Evolutionary conservation across 1,140 invertebrate species (phyloP).

Genomic region (Calycopis cecrops): DNA sequence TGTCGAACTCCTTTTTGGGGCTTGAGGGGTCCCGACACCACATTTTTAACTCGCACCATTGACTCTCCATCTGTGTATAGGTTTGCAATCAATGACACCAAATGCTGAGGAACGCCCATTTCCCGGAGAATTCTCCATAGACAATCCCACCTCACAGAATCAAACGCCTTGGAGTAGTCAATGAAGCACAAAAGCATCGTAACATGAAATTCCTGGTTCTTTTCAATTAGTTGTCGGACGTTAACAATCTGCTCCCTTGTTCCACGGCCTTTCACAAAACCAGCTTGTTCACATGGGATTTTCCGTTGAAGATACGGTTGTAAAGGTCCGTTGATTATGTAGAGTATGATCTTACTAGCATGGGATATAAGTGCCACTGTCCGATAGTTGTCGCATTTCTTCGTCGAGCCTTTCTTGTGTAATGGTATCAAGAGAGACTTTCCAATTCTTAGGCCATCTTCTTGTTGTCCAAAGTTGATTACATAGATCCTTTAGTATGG

Average conservation of each 20-base stretch:
- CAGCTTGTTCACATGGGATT: too few relatives aligned
- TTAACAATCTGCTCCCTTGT: slow-evolving; percentile 27
- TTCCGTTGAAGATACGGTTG: too few relatives aligned
- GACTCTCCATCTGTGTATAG: slow-evolving; percentile 13
- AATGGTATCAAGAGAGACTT: slow-evolving; percentile 22
- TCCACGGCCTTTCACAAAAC: neutral
- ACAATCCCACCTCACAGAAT: too few relatives aligned
- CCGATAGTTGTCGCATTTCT: neutral
- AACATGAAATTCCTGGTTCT: slow-evolving; percentile 19
- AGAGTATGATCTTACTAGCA: too few relatives aligned
- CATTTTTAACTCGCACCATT: slow-evolving; percentile 14
- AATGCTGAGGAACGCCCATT: slow-evolving; percentile 16
- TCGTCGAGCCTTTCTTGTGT: slow-evolving; percentile 28
- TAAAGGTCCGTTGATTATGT: too few relatives aligned
- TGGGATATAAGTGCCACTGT: too few relatives aligned
- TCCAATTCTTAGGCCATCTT: slow-evolving; percentile 25
- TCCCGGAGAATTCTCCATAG: slow-evolving; percentile 10
- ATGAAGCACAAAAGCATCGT: neutral
- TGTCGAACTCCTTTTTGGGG: slow-evolving; percentile 6
- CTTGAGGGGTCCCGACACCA: slow-evolving; percentile 8
- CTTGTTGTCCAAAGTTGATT: slow-evolving; percentile 24
- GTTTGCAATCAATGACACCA: slow-evolving; percentile 15
- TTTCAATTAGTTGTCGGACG: slow-evolving; percentile 24
- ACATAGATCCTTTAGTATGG: slow-evolving; percentile 16
- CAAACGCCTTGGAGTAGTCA: slow-evolving; percentile 5